Evolutionary conservation across 2,888 invertebrate genomes (phyloP).

Genomic region (Cheilosia scutellata): DNA sequence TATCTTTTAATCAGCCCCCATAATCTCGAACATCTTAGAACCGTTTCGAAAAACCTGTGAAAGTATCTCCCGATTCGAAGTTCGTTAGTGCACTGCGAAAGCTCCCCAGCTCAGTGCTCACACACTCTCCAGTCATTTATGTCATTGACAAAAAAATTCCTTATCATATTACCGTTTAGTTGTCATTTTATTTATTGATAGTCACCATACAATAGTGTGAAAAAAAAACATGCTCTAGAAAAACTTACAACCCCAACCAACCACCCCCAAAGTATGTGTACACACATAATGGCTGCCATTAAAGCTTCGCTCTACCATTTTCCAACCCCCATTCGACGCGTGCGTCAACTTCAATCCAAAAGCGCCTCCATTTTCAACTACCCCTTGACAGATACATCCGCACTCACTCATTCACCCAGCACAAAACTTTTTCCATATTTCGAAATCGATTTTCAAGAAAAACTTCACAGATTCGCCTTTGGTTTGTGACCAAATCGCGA

Average conservation of each 20-base stretch:
- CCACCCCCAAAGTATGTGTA: slow-evolving; percentile 48
- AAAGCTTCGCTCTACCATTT: slow-evolving; percentile 45
- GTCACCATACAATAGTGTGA: slow-evolving; percentile 33
- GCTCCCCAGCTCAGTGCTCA: neutral
- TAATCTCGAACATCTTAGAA: too few species aligned
- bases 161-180: slow-evolving; percentile 67
- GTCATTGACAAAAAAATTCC: slow-evolving; percentile 74
- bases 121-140: slow-evolving; percentile 32
- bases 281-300: slow-evolving; percentile 58
- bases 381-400: slow-evolving; percentile 12
- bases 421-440: slow-evolving; percentile 69
- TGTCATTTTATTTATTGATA: slow-evolving; percentile 64
- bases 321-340: slow-evolving; percentile 15
- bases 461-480: slow-evolving; percentile 73
- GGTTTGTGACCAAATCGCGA: slow-evolving; percentile 72
- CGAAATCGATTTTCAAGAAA: slow-evolving; percentile 75
- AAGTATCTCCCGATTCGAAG: neutral
- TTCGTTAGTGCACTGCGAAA: slow-evolving; percentile 15
- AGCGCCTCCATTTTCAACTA: slow-evolving; percentile 4
- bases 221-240: slow-evolving; percentile 42
- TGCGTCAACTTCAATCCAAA: slow-evolving; percentile 59
- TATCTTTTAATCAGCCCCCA: too few species aligned
- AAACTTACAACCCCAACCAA: slow-evolving; percentile 54
- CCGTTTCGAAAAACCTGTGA: too few species aligned
- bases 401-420: slow-evolving; percentile 42